Percentiles rank a stretch among this genome's conserved stretches.
These are phyloP conservation scores for Tigriopus japonicus DNA, from an alignment of 1,140 invertebrate species.

Conservation along the genomic window DNA sequence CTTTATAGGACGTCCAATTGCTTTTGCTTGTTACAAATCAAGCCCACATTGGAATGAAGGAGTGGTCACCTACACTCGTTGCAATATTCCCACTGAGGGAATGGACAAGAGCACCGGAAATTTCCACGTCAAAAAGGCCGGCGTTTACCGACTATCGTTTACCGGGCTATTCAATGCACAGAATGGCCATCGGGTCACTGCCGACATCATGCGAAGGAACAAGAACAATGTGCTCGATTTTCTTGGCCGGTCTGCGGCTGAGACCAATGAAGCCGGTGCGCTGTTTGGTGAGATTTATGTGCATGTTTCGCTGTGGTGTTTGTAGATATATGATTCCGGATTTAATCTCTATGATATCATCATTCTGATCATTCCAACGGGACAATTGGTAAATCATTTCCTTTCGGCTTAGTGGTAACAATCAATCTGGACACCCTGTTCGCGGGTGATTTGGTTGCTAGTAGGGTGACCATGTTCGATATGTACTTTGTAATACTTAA, in stretches of 20 bases:
- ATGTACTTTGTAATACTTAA: too few species aligned
- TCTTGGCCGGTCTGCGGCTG: conserved; percentile 1
- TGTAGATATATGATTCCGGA: too few species aligned
- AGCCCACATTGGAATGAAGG: neutral
- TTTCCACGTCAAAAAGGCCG: neutral
- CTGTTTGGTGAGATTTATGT: neutral
- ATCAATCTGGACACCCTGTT: too few species aligned
- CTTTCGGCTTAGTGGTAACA: too few species aligned
- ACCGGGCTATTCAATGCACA: neutral
- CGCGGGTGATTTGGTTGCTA: too few species aligned
- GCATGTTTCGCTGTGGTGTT: too few species aligned
- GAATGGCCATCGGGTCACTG: neutral
- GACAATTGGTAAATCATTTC: too few species aligned
- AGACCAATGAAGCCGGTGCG: conserved; percentile 2
- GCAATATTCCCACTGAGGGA: neutral
- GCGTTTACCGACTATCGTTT: neutral
- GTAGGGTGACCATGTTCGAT: too few species aligned
- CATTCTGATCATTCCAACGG: too few species aligned
- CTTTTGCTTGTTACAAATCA: neutral
- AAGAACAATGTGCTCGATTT: neutral
- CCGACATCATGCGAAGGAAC: neutral
- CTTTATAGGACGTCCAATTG: neutral
- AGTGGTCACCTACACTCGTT: neutral
- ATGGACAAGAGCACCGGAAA: neutral
- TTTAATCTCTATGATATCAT: too few species aligned